Conservation (phyloP, 2,888 invertebrate species). For the Amiota mariae region DNA sequence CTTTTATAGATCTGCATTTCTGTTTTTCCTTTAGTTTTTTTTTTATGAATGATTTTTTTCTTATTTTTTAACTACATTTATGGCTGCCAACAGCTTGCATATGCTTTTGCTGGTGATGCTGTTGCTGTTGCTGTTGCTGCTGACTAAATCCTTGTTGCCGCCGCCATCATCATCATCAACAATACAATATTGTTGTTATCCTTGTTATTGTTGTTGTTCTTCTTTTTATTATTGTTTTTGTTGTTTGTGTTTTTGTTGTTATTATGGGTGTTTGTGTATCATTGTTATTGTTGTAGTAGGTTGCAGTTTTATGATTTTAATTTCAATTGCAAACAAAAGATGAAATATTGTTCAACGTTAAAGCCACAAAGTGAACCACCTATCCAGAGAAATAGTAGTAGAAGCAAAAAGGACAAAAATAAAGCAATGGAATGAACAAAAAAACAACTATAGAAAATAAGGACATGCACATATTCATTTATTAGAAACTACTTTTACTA, state of each 20-base stretch:
- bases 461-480: no score
- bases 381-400: background rate
- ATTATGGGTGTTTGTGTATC: background rate
- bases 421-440: background rate
- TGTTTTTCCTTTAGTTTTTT: slow-evolving; percentile 42
- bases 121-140: slow-evolving; percentile 15
- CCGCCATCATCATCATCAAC: slow-evolving; percentile 19
- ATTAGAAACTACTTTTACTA: no score
- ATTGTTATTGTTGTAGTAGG: background rate
- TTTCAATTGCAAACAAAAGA: slow-evolving; percentile 31
- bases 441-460: background rate
- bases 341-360: slow-evolving; percentile 7
- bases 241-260: slow-evolving; percentile 33
- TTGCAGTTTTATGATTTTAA: slow-evolving; percentile 32
- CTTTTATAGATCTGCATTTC: slow-evolving; percentile 35
- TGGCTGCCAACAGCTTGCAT: slow-evolving; percentile 15
- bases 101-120: slow-evolving; percentile 14
- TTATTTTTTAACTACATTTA: slow-evolving; percentile 43
- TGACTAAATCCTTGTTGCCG: slow-evolving; percentile 1
- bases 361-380: background rate
- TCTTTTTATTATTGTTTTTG: no score
- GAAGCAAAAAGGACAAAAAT: background rate
- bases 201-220: slow-evolving; percentile 30
- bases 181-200: no score
- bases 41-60: slow-evolving; percentile 50